Base-by-base conservation (phyloP, 92 coral and sea anemone genomes). In the Palythoa heliodiscus region DNA sequence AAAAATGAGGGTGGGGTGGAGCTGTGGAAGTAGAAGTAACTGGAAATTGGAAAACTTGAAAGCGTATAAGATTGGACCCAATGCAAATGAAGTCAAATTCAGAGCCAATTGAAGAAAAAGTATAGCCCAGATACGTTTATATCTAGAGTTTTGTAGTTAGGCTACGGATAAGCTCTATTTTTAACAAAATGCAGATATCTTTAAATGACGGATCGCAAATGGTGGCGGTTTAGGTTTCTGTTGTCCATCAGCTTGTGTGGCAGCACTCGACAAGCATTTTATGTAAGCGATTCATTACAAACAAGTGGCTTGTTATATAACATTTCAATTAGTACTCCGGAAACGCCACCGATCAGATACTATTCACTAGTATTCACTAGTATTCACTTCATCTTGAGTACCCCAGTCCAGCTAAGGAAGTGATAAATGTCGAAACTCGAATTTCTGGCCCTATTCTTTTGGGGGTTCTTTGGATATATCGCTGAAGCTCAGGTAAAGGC, bases 251-350 rank as follows among this genome's bases (percentile, higher is more conserved):
- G 19, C 63, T 43, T 20, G 64, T 24, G 63, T 53, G 19, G 39
- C n/a, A 63, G 11, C 35, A 75, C 80, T 53, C 70, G 25, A 20
- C 73, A 47, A 24, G 22, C 40, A 23, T 7, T 50, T 35, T 48
- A 66, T 48, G 66, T 80, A 58, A 64, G 23, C 15, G 63, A 43
- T 80, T 66, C 73, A 80, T 80, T 79, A 80, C 17, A 60, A 39
- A 52, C 14, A 66, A 24, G 40, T n/a, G 84, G 22, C 84, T 22
- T 80, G 84, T n/a, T n/a, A n/a, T n/a, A 80, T 80, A 80, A 80
- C 73, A 67, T 23, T 64, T 66, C 84, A 80, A 64, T 80, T 80
- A 80, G 7, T 73, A 13, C 67, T 80, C 84, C 73, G 73, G 74
- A 80, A 80, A 64, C 70, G 7, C 50, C 50, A 43, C 50, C 23